These are phyloP conservation scores for Gymnocypris eckloni DNA, from an alignment of 2,797 vertebrate species.

Conservation along the genomic window DNA sequence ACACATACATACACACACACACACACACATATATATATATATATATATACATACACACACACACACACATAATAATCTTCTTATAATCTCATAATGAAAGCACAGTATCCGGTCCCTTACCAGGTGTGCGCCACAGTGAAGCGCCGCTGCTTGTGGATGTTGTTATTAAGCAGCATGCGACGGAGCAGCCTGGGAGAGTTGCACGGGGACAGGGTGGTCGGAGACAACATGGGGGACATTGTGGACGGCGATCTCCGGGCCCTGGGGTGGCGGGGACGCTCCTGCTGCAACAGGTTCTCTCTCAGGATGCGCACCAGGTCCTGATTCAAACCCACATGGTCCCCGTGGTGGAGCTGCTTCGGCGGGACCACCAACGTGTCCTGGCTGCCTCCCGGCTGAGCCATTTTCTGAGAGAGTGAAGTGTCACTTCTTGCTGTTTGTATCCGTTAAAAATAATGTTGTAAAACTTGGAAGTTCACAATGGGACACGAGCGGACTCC, in stretches of 20 bases:
- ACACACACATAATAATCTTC: not conserved
- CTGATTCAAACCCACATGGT: slow-evolving; percentile 90
- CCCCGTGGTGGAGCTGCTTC: slow-evolving; percentile 68
- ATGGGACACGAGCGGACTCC: not conserved
- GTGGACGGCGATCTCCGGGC: slow-evolving; percentile 82
- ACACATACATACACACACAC: no score
- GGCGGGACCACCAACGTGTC: slow-evolving; percentile 88
- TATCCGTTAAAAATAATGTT: not conserved
- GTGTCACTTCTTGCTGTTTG: not conserved
- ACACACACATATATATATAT: no score
- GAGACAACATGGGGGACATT: slow-evolving; percentile 89
- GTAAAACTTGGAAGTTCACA: not conserved
- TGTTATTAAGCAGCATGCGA: slow-evolving; percentile 94
- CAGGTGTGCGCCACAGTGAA: slow-evolving; percentile 99
- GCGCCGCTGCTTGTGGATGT: slow-evolving; percentile 92
- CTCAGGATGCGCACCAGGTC: slow-evolving; percentile 93
- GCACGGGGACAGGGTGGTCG: slow-evolving; percentile 70
- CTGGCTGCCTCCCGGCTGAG: slow-evolving; percentile 86
- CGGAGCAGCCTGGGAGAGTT: slow-evolving; percentile 94
- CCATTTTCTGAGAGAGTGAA: slow-evolving; percentile 74
- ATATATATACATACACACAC: no score
- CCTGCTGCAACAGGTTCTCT: slow-evolving; percentile 96
- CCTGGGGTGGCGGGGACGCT: slow-evolving; percentile 81
- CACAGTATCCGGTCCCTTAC: slow-evolving; percentile 62
- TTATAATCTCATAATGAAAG: not conserved